Evolutionary conservation across 2,797 vertebrate genomes (phyloP), one percentile per base, ranked within the genome.

Genomic region (Mareca strepera): DNA sequence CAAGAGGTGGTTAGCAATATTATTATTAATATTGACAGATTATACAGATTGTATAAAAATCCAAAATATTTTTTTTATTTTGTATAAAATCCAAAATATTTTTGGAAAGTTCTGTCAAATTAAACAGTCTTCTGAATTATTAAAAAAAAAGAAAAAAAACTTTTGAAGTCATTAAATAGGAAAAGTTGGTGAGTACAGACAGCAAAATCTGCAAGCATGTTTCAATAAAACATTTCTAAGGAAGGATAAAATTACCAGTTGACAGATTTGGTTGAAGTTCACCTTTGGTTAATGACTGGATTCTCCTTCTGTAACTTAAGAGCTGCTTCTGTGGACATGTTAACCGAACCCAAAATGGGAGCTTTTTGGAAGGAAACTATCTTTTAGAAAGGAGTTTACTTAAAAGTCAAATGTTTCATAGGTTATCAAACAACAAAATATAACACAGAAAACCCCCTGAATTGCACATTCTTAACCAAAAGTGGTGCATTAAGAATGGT

Each of bases 341-440:
- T 64, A 37, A 67, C 37, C 68, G 43, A 81, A 84, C 44, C 48
- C 23, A 58, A 37, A 14, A 0, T 21, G 26, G 50, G 50, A 91
- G 60, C 12, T 44, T 86, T 81, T 86, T 60, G 18, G 35, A 29
- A 95, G 60, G 63, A 39, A 81, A 33, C n/a, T 31, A 5, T 53
- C 37, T 83, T 86, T 83, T 75, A 35, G 70, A 77, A 88, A 86
- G 48, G 56, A 75, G 63, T 56, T 84, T 92, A 50, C 37, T 62
- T 46, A 86, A 64, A 93, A 91, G 86, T 93, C 55, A 94, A 82
- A 82, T 43, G 18, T 43, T 94, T 88, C 81, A 88, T 2, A 84
- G 43, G 91, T 92, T 92, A 86, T 93, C 67, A 86, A 94, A 96
- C 92, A 95, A 93, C 91, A 72, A 88, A 90, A 59, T 4, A 5